Evolutionary conservation across 2,888 invertebrate species (phyloP).

Genomic region (Geophilus truncorum): DNA sequence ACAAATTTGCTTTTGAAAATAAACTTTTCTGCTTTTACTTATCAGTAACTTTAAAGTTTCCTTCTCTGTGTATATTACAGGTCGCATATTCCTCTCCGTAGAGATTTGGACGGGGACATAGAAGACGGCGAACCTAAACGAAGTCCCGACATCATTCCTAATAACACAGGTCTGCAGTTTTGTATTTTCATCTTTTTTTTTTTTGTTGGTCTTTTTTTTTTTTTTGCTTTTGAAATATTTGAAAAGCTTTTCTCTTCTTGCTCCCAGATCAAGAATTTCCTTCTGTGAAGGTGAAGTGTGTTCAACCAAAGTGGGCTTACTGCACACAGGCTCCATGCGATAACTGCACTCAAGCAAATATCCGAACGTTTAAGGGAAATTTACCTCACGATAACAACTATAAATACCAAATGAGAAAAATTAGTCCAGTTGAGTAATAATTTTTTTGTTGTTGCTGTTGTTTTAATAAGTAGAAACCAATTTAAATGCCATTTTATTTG

Average conservation of each 20-base stretch:
- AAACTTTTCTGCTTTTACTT: too few species aligned
- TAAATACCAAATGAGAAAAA: constrained; percentile 28
- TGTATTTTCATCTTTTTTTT: background rate
- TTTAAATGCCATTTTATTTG: too few species aligned
- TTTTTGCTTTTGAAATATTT: background rate
- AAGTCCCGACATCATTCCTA: constrained; percentile 58
- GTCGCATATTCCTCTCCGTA: constrained; percentile 34
- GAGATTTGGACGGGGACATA: constrained; percentile 34
- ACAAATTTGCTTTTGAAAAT: too few species aligned
- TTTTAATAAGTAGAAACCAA: too few species aligned
- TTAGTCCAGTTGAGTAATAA: background rate
- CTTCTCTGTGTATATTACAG: background rate
- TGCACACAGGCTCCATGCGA: constrained; percentile 19
- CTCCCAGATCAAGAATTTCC: constrained; percentile 27
- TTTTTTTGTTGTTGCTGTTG: background rate
- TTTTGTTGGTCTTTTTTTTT: too few species aligned
- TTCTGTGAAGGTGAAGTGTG: constrained; percentile 29
- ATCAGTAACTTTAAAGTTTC: too few species aligned
- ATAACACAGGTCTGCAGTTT: constrained; percentile 49
- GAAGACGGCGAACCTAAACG: constrained; percentile 54
- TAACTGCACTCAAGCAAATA: constrained; percentile 3
- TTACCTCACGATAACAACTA: constrained; percentile 25
- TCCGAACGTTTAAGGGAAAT: background rate
- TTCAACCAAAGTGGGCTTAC: constrained; percentile 29
- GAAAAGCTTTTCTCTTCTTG: background rate